Evolutionary conservation across 2,888 invertebrate genomes (phyloP), one percentile per base, ranked within the genome.

Genomic region (Diaprepes abbreviatus): DNA sequence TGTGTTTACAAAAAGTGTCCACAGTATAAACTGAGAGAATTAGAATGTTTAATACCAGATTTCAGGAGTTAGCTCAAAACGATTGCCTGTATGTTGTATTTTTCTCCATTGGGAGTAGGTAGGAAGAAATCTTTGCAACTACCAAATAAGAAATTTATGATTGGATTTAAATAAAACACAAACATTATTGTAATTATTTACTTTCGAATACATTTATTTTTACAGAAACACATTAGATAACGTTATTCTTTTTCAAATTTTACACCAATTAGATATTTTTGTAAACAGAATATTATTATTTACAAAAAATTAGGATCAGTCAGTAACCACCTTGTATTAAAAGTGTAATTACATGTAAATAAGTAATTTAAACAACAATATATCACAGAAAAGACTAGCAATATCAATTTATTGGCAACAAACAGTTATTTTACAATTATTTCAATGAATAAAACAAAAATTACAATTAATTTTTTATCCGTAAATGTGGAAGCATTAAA

Each of bases 321-420:
- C 48, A 1, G 14, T 50, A 50, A 50, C 28, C 48, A 38, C 19
- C 10, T 3, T 43, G 9, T 43, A 7, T 16, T 19, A 43, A 43
- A 6, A 43, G 19, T 16, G 7, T 43, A 17, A 9, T 35, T 24
- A 24, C 24, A 24, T 24, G 24, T 50, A 50, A 50, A 1, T 54
- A 55, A 58, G 28, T 28, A 28, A 24, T n/a, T 19, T 43, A 59
- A 48, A 40, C 40, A 66, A 58, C 59, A 59, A 68, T 68, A n/a
- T n/a, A 68, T 68, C 68, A 68, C 68, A 68, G 68, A 68, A 67
- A 67, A 45, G 67, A 62, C 68, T 68, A 68, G 62, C n/a, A 38
- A 58, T 40, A 35, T 35, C 35, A 19, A 55, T 9, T 17, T 12
- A 16, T 16, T 31, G 14, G 28, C 16, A 31, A 28, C 5, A 4